These are phyloP conservation scores for Chelidonichthys spinosus DNA, from an alignment of 2,797 vertebrate genomes.

Conservation along the genomic window DNA sequence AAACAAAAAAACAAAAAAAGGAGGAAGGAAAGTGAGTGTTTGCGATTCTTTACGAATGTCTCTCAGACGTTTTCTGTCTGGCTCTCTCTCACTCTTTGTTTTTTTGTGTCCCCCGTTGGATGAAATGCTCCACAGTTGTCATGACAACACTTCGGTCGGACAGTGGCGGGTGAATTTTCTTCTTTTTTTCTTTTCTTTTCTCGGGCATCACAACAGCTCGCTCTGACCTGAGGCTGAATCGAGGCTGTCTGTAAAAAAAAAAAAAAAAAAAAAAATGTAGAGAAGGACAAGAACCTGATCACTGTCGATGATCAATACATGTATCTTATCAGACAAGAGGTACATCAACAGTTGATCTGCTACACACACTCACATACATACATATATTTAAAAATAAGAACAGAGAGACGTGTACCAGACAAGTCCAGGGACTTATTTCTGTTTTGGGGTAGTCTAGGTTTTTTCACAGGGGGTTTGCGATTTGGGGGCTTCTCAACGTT, in stretches of 20 bases:
- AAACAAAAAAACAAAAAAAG: neutral
- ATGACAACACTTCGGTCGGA: conserved; percentile 60
- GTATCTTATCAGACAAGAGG: no score
- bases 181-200: neutral
- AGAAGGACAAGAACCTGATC: neutral
- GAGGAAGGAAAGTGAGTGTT: conserved; percentile 28
- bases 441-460: conserved; percentile 86
- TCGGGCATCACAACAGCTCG: conserved; percentile 78
- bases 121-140: conserved; percentile 62
- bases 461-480: conserved; percentile 86
- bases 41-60: conserved; percentile 43
- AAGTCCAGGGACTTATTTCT: conserved; percentile 85
- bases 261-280: neutral
- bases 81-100: conserved; percentile 20
- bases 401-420: conserved; percentile 81
- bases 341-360: neutral
- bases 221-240: conserved; percentile 75
- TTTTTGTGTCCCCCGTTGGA: conserved; percentile 32
- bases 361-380: conserved; percentile 17
- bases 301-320: neutral
- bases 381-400: conserved; percentile 51
- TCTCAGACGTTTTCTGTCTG: conserved; percentile 29
- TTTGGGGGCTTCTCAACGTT: conserved; percentile 84
- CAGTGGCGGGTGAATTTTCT: conserved; percentile 40
- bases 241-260: conserved; percentile 70